Conservation (phyloP, 37 sponge, comb jelly and placozoan species). For the Dysidea cf. avara region DNA sequence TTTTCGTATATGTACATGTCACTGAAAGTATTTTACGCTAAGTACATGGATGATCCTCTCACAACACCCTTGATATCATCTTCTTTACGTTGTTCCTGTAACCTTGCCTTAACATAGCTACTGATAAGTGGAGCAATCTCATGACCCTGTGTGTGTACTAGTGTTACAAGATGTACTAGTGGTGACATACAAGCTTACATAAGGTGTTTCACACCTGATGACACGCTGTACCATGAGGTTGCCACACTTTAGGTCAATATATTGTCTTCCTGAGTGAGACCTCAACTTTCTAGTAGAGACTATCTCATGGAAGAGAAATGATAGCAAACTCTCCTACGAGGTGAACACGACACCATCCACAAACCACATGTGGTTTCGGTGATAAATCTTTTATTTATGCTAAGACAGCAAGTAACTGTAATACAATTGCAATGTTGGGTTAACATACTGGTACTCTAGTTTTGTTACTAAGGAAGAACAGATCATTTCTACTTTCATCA, state of each 20-base stretch:
- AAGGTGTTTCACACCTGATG: constrained; percentile 65
- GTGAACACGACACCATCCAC: too few relatives aligned
- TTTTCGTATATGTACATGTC: too few relatives aligned
- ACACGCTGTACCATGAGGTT: constrained; percentile 63
- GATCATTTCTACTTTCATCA: too few relatives aligned
- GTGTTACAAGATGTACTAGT: background rate
- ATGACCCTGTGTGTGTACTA: constrained; percentile 24
- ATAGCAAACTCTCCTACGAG: constrained; percentile 2
- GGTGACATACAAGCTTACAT: constrained; percentile 14
- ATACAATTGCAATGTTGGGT: too few relatives aligned
- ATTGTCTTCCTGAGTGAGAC: constrained; percentile 60
- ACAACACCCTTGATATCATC: constrained; percentile 1
- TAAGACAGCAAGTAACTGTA: too few relatives aligned
- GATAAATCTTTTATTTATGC: too few relatives aligned
- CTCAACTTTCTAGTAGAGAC: constrained; percentile 63
- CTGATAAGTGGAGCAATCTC: constrained; percentile 41
- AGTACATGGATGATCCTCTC: background rate
- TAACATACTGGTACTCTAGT: too few relatives aligned
- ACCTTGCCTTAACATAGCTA: constrained; percentile 19
- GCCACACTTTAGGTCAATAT: constrained; percentile 70
- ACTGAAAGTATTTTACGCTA: too few relatives aligned
- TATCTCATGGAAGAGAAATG: constrained; percentile 41
- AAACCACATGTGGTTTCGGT: too few relatives aligned
- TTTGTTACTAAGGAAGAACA: too few relatives aligned
- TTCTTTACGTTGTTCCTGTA: constrained; percentile 1